Evolutionary conservation across 2,888 invertebrate genomes (phyloP).

Genomic region (Eristalis arbustorum): DNA sequence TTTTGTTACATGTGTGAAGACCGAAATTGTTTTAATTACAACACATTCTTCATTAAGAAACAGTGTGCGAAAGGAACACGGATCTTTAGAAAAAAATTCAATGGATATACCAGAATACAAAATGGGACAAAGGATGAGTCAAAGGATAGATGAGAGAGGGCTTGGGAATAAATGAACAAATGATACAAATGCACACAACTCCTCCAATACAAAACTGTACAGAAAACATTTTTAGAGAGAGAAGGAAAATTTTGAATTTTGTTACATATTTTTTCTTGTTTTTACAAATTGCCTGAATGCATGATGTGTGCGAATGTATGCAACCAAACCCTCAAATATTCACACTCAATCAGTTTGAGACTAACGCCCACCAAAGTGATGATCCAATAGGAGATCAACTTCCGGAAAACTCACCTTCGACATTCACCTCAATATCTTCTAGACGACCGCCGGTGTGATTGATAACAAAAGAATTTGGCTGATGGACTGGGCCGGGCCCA

Average conservation of each 20-base stretch:
- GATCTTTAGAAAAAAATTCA: not conserved
- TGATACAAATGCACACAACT: slow-evolving; percentile 66
- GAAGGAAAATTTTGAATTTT: slow-evolving; percentile 32
- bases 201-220: slow-evolving; percentile 45
- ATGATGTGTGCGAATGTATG: slow-evolving; percentile 60
- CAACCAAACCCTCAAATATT: slow-evolving; percentile 39
- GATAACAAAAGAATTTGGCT: slow-evolving; percentile 86
- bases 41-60: slow-evolving; percentile 50
- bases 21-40: slow-evolving; percentile 31
- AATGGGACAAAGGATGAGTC: not conserved
- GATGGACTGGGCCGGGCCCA: slow-evolving; percentile 87
- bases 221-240: not conserved
- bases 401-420: slow-evolving; percentile 88
- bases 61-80: slow-evolving; percentile 3
- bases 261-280: slow-evolving; percentile 9
- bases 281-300: slow-evolving; percentile 40
- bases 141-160: slow-evolving; percentile 18
- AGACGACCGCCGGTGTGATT: slow-evolving; percentile 93
- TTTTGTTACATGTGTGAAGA: slow-evolving; percentile 30
- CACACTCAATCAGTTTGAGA: slow-evolving; percentile 39
- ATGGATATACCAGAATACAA: not conserved
- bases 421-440: slow-evolving; percentile 97
- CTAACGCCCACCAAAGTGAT: slow-evolving; percentile 54
- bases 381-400: slow-evolving; percentile 41
- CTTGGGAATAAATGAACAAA: slow-evolving; percentile 22